Evolutionary conservation across 2,888 invertebrate species (phyloP), one percentile per base, ranked within the genome.

Genomic region (Sturmia bella): DNA sequence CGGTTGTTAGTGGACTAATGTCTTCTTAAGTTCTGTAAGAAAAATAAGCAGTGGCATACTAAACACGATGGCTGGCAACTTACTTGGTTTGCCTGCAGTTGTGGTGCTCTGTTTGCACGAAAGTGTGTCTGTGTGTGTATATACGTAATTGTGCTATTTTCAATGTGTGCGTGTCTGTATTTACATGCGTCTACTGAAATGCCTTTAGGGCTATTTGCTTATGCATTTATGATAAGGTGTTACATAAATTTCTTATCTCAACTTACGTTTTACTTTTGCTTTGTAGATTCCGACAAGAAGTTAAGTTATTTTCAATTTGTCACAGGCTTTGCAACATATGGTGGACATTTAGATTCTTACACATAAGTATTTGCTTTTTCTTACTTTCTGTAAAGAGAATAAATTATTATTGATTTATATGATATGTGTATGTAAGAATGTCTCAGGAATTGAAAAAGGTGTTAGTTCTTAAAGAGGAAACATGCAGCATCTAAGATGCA

Each of bases 151-250:
- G 13, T 24, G 15, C 50, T 50, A 56, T 45, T 32, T 17, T 48
- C 11, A 19, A 3, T 68, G 37, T 39, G 19, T 69, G 54, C 13
- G 54, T n/a, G 11, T 48, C 15, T 56, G 68, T 72, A 54, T 72
- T 59, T 66, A 75, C 52, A 77, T 69, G 52, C 45, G 74, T 77
- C 69, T 82, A 64, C 45, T 74, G 43, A 50, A 74, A 54, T 77
- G 48, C 64, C 81, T 74, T n/a, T 45, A 74, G 59, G 81, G 81
- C 64, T 57, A 77, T 64, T 77, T 74, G 74, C 77, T 64, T 82
- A 82, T 82, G 77, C 73, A 82, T 77, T 74, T 82, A 64, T 82
- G 81, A 82, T 82, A 82, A 74, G 57, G 64, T 82, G 73, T 74
- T 77, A 77, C 74, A 82, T 64, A 77, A 69, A 77, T 74, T 69